Evolutionary conservation across 2,797 vertebrate species (phyloP), one percentile per base, ranked within the genome.

Genomic region (Mormyrops boulengeri): DNA sequence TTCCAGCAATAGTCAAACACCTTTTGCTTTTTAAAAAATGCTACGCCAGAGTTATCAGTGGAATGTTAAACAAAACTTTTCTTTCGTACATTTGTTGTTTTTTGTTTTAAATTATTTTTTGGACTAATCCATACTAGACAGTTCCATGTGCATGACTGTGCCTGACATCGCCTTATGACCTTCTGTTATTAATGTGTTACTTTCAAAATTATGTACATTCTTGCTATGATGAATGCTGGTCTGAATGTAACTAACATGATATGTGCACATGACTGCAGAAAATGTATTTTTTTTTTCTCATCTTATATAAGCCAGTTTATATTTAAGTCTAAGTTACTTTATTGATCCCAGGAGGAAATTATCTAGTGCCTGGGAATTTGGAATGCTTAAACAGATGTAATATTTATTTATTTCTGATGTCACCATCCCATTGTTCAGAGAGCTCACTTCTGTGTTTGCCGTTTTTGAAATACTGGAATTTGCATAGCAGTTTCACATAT

Each of bases 51-150:
- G 90, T 90, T 92, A 90, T 92, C 90, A 90, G 73, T 89, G 91
- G 91, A 93, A 92, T 93, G 92, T 87, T 90, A 82, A 87, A 90
- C 88, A 91, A 73, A 26, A 87, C 85, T 30, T 52, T 55, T 17
- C 26, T 53, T 41, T 62, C 26, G 77, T 19, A 84, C 17, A 2
- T n/a, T 73, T 14, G 11, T 80, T 19, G 12, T 69, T 19, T 77
- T 44, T 2, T 80, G 3, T 19, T 19, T 69, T 19, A 3, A 57
- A 30, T 8, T 2, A 30, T n/a, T 17, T 44, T 44, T 44, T 80
- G 30, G 30, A 73, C 12, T 44, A 80, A 19, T 80, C 7, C 7
- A 44, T 44, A 17, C 19, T 41, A 9, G 19, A 44, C 38, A 41
- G 2, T 19, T 38, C 73, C 73, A 41, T 7, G 73, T 19, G 2